A percentile compares a stretch with the other conserved stretches of the same genome.
phyloP scores from a whole-genome alignment of 2,797 vertebrate genomes.

The Acrossocheilus fasciatus region DNA sequence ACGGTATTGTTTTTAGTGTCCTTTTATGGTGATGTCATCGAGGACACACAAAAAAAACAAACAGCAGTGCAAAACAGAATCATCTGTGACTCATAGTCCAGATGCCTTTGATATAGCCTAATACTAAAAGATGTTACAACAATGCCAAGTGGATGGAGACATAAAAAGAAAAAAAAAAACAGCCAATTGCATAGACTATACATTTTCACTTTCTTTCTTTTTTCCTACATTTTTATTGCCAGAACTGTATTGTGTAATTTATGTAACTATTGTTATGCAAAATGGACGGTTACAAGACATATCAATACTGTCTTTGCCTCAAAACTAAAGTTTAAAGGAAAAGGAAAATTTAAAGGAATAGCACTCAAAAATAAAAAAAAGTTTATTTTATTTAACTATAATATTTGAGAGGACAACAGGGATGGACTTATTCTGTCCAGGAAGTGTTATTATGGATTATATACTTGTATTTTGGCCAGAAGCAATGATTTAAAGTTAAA shows the following conservation, averaged over 20 bases:
- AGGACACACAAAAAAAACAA: constrained; percentile 59
- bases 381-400: neutral
- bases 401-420: neutral
- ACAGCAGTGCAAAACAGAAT: constrained; percentile 52
- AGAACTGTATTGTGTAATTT: neutral
- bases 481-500: neutral
- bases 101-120: constrained; percentile 38
- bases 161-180: neutral
- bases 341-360: no score
- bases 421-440: neutral
- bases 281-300: neutral
- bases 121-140: neutral
- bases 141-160: neutral
- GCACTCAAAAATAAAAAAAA: neutral
- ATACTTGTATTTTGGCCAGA: neutral
- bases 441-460: neutral
- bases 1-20: constrained; percentile 57
- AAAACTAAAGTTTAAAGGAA: neutral
- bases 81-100: constrained; percentile 34
- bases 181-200: neutral
- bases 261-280: neutral
- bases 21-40: constrained; percentile 59
- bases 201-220: neutral
- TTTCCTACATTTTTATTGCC: neutral
- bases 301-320: neutral